A percentile compares a stretch with the other conserved stretches of the same genome.
Evolutionary conservation across 2,113 vertebrate species (phyloP).

Genomic region (Clarias batrachus): DNA sequence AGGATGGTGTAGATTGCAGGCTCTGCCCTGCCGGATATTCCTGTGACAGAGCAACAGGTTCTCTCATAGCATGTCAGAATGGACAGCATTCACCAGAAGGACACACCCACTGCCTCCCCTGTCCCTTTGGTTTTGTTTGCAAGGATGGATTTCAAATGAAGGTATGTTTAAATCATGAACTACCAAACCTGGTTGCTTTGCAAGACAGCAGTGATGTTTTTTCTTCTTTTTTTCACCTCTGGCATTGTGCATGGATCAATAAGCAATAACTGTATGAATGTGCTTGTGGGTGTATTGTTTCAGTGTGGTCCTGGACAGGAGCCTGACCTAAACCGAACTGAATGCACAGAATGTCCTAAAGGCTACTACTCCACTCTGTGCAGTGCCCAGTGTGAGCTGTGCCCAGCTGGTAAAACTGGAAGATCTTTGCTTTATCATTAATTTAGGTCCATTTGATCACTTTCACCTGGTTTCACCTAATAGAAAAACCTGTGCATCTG

Average conservation of each 20-base stretch:
- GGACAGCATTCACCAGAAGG: conserved; percentile 79
- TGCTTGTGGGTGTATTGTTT: conserved; percentile 33
- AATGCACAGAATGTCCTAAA: conserved; percentile 64
- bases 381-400: conserved; percentile 65
- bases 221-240: not conserved
- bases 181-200: not conserved
- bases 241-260: not conserved
- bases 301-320: conserved; percentile 74
- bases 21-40: conserved; percentile 79
- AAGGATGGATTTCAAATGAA: conserved; percentile 63
- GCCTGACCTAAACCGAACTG: conserved; percentile 61
- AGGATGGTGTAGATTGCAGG: conserved; percentile 73
- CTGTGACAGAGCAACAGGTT: conserved; percentile 67
- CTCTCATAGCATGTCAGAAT: conserved; percentile 67
- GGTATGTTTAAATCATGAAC: conserved; percentile 30
- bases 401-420: conserved; percentile 74
- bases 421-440: conserved; percentile 42
- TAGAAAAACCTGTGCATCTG: conserved; percentile 27
- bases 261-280: not conserved
- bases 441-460: conserved; percentile 50
- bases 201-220: not conserved
- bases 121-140: conserved; percentile 75
- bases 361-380: conserved; percentile 68
- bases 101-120: conserved; percentile 70
- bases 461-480: conserved; percentile 39